A percentile compares a stretch with the other conserved stretches of the same genome.
Conservation (phyloP, 2,797 vertebrate species). For the Chrysocyon brachyurus region DNA sequence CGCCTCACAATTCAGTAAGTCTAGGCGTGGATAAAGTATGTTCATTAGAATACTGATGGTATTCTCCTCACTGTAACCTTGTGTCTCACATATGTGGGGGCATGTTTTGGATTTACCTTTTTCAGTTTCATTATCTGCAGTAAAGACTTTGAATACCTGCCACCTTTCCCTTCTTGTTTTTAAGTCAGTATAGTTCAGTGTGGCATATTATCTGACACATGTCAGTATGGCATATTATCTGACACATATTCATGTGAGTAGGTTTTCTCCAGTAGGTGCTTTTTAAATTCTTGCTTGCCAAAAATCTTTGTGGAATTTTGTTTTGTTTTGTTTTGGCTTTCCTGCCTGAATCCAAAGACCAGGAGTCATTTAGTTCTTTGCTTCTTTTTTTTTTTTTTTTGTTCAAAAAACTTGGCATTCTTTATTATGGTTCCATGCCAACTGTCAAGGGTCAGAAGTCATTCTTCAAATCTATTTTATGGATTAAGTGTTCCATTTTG, state of each 20-base stretch:
- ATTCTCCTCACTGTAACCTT: not conserved
- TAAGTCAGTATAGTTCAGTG: not conserved
- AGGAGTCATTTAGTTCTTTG: not conserved
- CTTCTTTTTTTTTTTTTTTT: not conserved
- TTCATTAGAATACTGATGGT: not conserved
- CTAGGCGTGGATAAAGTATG: not conserved
- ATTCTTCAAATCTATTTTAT: conserved; percentile 44
- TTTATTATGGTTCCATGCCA: conserved; percentile 5
- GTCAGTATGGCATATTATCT: not conserved
- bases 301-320: conserved; percentile 19
- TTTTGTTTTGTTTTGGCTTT: not conserved
- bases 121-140: not conserved
- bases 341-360: conserved; percentile 5
- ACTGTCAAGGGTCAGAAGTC: not conserved
- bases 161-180: no score
- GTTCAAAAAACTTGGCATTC: conserved; percentile 5
- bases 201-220: not conserved
- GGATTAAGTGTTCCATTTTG: conserved; percentile 35
- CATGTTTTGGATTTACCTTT: not conserved
- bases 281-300: conserved; percentile 19
- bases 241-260: not conserved
- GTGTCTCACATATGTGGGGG: not conserved
- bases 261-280: not conserved
- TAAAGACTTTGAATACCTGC: not conserved
- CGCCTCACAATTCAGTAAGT: not conserved